Evolutionary conservation across 2,113 vertebrate genomes (phyloP), one percentile per base, ranked within the genome.

Genomic region (Prunella fulvescens): DNA sequence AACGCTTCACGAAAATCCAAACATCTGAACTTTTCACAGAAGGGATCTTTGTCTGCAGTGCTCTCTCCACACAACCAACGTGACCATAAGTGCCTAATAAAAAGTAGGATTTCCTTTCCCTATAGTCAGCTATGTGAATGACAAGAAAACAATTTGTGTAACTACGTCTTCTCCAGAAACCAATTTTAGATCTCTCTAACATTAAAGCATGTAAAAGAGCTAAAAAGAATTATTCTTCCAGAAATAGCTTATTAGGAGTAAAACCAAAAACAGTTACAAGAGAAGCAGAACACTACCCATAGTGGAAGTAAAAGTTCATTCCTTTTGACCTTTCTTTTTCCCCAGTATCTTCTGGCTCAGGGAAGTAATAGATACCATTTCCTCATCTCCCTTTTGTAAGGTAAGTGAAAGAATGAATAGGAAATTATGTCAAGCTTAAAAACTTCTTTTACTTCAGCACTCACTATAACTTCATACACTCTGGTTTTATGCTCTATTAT

Each of bases 381-480:
- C 90, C n/a, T 77, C 47, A 56, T 69, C 24, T 78, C 67, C 51
- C 20, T 78, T 29, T 35, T 5, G 1, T 16, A 88, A 80, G 25
- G 37, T 33, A 91, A 79, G 33, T 57, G 23, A 82, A 82, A 88
- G 66, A 92, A 92, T 7, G 42, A 73, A 83, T 45, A 92, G 82
- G 82, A 97, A 94, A 76, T 84, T 64, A 86, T 71, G 94, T 67
- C 94, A 94, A 92, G 40, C 81, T 81, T 86, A 74, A 94, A 92
- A 90, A 76, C 19, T 35, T 58, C 45, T 83, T 78, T 62, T 85
- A 87, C 77, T 90, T 74, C 57, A 71, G 26, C 70, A 93, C 47
- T 81, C 40, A 73, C 56, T 62, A 7, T 33, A 91, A 74, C 61
- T 91, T 81, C 76, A 81, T 61, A 44, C 25, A 58, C 11, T 56